Percentiles rank a stretch among this genome's conserved stretches.
Conservation (phyloP, 2,888 invertebrate species). For the Fabriciana adippe region DNA sequence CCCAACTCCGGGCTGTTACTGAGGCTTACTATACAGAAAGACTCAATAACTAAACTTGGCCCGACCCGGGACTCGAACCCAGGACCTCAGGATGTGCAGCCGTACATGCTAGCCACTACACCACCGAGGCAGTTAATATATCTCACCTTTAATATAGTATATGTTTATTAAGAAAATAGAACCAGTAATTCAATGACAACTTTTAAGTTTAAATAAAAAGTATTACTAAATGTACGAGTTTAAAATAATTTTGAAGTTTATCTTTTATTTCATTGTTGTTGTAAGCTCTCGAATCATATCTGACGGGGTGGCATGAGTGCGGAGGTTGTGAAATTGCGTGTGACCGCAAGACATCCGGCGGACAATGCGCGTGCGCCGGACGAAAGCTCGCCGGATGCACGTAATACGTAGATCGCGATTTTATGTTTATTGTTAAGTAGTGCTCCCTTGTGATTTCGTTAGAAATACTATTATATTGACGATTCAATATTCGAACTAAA, state of each 20-base stretch:
- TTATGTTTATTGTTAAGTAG: slow-evolving; percentile 49
- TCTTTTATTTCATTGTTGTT: slow-evolving; percentile 9
- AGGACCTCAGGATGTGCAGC: too few relatives aligned
- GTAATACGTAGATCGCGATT: slow-evolving; percentile 70
- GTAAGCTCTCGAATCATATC: slow-evolving; percentile 44
- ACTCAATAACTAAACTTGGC: too few relatives aligned
- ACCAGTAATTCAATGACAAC: neutral
- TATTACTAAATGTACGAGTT: neutral
- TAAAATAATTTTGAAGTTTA: neutral
- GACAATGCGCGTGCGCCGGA: slow-evolving; percentile 67
- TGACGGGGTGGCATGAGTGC: slow-evolving; percentile 63
- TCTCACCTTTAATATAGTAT: neutral
- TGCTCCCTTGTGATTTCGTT: slow-evolving; percentile 40
- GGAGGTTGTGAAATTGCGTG: slow-evolving; percentile 79
- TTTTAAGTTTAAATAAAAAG: neutral
- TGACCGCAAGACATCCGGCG: slow-evolving; percentile 81
- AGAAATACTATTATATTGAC: too few relatives aligned
- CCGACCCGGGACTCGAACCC: too few relatives aligned
- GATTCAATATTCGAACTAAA: too few relatives aligned
- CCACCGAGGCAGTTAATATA: too few relatives aligned
- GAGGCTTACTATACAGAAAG: too few relatives aligned
- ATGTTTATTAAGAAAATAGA: neutral
- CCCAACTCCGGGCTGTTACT: too few relatives aligned
- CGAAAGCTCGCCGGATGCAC: slow-evolving; percentile 74
- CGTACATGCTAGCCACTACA: too few relatives aligned